Conservation (phyloP, 2,797 vertebrate genomes). For the Coluber constrictor region DNA sequence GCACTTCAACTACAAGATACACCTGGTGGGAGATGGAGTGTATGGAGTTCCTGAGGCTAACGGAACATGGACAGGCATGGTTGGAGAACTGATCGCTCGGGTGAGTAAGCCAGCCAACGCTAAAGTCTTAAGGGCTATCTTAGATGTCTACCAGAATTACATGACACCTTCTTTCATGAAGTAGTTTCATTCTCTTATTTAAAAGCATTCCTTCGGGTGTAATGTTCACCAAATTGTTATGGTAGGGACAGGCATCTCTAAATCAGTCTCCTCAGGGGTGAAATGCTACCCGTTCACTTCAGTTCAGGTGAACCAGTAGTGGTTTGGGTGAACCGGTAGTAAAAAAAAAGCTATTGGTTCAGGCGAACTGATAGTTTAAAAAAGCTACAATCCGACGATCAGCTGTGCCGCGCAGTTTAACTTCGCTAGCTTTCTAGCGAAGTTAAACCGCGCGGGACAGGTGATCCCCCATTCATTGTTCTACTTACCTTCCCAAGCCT, state of each 20-base stretch:
- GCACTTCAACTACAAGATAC: conserved; percentile 95
- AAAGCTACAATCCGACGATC: no score
- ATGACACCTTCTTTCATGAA: no score
- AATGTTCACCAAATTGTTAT: background rate
- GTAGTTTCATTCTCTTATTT: background rate
- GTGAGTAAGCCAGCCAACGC: conserved; percentile 66
- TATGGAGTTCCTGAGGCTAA: conserved; percentile 93
- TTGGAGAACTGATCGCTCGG: conserved; percentile 95
- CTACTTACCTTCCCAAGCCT: no score
- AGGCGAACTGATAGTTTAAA: no score
- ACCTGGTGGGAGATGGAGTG: conserved; percentile 87
- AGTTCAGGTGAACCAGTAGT: no score
- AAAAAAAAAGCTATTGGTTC: no score
- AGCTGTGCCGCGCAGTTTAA: no score
- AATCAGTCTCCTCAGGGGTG: background rate
- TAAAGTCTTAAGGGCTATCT: background rate
- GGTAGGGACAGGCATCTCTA: background rate
- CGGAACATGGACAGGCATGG: conserved; percentile 95
- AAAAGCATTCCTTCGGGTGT: background rate
- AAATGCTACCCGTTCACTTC: no score
- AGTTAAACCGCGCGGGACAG: no score
- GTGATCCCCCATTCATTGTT: no score
- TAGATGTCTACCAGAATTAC: background rate
- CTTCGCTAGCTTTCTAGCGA: no score
- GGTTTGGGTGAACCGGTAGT: no score